Percentiles rank a stretch among this genome's conserved stretches.
These are phyloP conservation scores for Erpornis zantholeuca DNA, from an alignment of 2,113 vertebrate genomes.

Conservation along the genomic window DNA sequence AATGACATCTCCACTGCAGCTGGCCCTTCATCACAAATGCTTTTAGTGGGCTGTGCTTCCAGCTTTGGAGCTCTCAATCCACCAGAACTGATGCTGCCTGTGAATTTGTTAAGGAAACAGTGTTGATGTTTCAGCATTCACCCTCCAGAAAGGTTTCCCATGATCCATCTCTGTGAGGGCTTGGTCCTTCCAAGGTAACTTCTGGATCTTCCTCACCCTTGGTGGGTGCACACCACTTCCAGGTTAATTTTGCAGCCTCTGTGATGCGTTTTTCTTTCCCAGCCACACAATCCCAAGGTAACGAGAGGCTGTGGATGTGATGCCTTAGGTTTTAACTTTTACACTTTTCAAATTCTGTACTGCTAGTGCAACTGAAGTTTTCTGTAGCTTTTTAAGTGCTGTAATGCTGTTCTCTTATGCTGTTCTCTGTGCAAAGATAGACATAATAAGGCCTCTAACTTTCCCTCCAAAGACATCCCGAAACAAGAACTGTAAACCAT, in stretches of 20 bases:
- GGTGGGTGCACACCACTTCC: accelerated
- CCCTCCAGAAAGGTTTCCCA: neutral
- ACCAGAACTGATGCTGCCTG: neutral
- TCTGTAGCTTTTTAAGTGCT: too few relatives aligned
- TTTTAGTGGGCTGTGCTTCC: neutral
- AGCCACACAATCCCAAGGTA: accelerated
- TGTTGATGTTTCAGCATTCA: neutral
- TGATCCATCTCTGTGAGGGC: neutral
- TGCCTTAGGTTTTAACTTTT: too few relatives aligned
- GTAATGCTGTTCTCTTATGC: too few relatives aligned
- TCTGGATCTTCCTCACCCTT: neutral
- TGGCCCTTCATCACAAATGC: neutral
- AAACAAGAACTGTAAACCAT: too few relatives aligned
- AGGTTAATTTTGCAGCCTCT: neutral
- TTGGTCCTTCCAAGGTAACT: neutral
- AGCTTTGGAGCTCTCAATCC: neutral
- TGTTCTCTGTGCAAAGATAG: too few relatives aligned
- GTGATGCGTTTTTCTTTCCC: accelerated
- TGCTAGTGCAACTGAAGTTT: too few relatives aligned
- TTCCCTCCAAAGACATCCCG: too few relatives aligned
- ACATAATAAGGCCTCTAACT: too few relatives aligned
- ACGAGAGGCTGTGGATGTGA: neutral
- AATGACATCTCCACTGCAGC: neutral
- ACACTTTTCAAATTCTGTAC: too few relatives aligned
- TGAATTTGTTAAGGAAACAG: neutral